Percentiles rank a stretch among this genome's conserved stretches.
phyloP scores from a whole-genome alignment of 2,113 vertebrate genomes.

The Hemicordylus capensis region DNA sequence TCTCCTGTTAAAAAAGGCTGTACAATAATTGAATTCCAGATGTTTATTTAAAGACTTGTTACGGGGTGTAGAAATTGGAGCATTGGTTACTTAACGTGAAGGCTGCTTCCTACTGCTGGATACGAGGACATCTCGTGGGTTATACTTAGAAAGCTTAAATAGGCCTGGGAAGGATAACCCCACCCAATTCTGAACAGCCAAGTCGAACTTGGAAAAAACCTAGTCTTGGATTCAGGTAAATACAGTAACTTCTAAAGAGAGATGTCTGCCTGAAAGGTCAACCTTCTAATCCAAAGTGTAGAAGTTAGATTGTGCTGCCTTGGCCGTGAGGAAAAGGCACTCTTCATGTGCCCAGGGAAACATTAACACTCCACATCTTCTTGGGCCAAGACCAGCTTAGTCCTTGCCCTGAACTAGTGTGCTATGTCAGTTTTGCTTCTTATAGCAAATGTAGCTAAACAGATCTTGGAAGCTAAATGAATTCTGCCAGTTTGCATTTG shows the following conservation, averaged over 20 bases:
- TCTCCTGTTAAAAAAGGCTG: neutral
- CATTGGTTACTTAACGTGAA: too few species aligned
- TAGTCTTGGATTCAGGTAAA: too few species aligned
- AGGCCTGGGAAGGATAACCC: too few species aligned
- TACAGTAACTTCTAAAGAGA: neutral
- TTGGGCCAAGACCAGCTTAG: neutral
- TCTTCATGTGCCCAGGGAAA: neutral
- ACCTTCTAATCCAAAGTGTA: neutral
- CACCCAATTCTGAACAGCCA: too few species aligned
- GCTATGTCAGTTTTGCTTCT: neutral
- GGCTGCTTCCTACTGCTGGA: too few species aligned
- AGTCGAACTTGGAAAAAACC: too few species aligned
- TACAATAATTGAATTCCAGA: neutral
- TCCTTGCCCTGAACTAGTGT: neutral
- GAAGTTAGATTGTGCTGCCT: too few species aligned
- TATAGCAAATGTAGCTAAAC: neutral
- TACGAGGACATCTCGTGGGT: too few species aligned
- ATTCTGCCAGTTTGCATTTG: neutral
- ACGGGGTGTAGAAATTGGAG: too few species aligned
- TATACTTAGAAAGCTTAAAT: too few species aligned
- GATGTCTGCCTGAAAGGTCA: neutral
- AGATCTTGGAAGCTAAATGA: neutral
- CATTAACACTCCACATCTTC: neutral
- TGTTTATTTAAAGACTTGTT: neutral
- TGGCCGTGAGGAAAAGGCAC: neutral